Base-by-base conservation (phyloP, 2,797 vertebrate species). In the Cichlasoma orientale region DNA sequence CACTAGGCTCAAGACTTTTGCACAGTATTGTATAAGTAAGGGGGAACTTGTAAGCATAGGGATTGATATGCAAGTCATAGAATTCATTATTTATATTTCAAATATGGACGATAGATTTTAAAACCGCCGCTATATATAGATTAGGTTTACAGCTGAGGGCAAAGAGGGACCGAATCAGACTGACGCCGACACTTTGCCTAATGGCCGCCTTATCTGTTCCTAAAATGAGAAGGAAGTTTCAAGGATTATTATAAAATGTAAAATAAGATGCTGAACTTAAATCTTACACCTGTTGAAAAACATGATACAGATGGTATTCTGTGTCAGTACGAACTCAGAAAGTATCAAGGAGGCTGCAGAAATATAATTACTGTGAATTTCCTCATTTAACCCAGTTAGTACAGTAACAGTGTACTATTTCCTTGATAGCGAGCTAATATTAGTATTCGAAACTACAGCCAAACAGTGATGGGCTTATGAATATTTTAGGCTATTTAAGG, bases 401-500 rank as follows among this genome's bases (percentile, higher is more conserved):
- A 25, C 10, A 53, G 27, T 23, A 31, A 74, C 59, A 53, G 19
- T 61, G 19, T 47, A 68, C 21, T 1, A 47, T 74, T 74, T 72
- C n/a, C 38, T 61, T 70, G 10, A 47, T 68, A 68, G 56, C 21
- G 66, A 47, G 77, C 72, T 11, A 68, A 53, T 72, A 59, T 79
- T 18, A 73, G 68, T 73, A 72, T 74, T 80, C 27, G 56, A 75
- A 81, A 63, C 53, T 56, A 58, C 77, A 78, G 75, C 36, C 21
- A 25, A 71, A 66, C 66, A 68, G 66, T 56, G 61, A 68, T 50
- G 41, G 44, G 2, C 56, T 77, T 77, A 50, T 80, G 75, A 85
- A 79, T 78, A 82, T 81, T 55, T 73, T 1, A 71, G 33, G 56
- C 72, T 54, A 77, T 83, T 63, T 38, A 66, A 76, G 77, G 72